phyloP scores from a whole-genome alignment of 2,113 vertebrate genomes.

The Carettochelys insculpta region DNA sequence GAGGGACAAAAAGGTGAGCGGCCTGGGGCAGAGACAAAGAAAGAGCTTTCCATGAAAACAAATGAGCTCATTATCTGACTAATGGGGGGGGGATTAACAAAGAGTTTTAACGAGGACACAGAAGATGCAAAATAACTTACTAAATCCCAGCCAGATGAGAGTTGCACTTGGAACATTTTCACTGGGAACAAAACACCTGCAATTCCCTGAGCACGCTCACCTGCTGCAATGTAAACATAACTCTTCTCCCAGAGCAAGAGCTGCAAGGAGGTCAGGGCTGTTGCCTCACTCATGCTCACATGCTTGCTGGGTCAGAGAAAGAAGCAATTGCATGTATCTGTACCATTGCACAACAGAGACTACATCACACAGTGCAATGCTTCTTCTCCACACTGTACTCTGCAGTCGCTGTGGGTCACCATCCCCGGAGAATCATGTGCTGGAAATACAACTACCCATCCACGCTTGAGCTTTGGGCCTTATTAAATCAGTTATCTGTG shows the following conservation, averaged over 20 bases:
- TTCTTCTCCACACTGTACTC: not conserved
- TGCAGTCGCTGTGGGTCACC: accelerated
- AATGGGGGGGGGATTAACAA: not conserved
- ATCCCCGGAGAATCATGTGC: not conserved
- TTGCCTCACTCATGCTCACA: not conserved
- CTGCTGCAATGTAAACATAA: not conserved
- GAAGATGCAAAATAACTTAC: not conserved
- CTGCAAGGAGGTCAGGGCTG: accelerated
- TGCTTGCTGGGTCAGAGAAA: not conserved
- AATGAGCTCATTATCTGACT: not conserved
- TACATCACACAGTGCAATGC: accelerated
- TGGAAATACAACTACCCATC: not conserved
- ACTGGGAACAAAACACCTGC: not conserved
- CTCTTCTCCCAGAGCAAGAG: no score
- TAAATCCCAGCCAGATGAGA: not conserved
- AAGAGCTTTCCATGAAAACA: not conserved
- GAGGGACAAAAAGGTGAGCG: not conserved
- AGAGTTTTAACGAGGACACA: slow-evolving; percentile 1
- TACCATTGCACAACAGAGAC: not conserved
- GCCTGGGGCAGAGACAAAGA: not conserved
- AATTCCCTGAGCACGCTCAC: accelerated
- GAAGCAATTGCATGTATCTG: not conserved
- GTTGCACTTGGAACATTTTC: accelerated
- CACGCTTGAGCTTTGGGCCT: not conserved
- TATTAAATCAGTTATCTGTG: not conserved